A percentile compares a stretch with the other conserved stretches of the same genome.
Conservation (phyloP, 2,113 vertebrate genomes). For the Platysteira castanea region DNA sequence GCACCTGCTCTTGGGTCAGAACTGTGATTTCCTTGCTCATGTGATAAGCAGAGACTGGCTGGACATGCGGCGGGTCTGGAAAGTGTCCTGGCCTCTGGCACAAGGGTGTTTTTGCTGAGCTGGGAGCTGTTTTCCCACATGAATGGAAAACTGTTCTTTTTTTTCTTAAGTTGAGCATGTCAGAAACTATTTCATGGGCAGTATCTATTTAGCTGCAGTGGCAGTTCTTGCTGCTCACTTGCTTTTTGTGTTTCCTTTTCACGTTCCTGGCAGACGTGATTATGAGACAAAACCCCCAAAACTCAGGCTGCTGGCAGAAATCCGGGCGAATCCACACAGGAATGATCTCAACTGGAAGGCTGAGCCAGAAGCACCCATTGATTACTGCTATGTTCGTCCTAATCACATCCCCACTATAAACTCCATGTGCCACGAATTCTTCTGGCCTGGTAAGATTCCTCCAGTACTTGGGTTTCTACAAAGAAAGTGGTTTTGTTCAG, state of each 20-base stretch:
- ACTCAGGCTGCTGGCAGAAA: conserved; percentile 85
- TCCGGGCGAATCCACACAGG: conserved; percentile 78
- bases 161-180: background rate
- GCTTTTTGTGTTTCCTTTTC: conserved; percentile 41
- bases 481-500: background rate
- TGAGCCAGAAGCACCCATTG: conserved; percentile 82
- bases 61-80: rapidly evolving
- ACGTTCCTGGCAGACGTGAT: conserved; percentile 81
- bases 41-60: background rate
- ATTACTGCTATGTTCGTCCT: conserved; percentile 95
- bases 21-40: background rate
- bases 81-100: background rate
- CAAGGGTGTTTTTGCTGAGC: background rate
- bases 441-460: conserved; percentile 89
- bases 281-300: conserved; percentile 90
- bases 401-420: conserved; percentile 96
- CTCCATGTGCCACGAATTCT: conserved; percentile 95
- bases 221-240: background rate
- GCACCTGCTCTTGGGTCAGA: background rate
- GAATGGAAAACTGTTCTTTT: background rate
- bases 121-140: background rate
- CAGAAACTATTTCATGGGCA: background rate
- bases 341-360: conserved; percentile 80
- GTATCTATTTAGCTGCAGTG: background rate
- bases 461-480: background rate